Percentiles rank a stretch among this genome's conserved stretches.
Evolutionary conservation across 2,113 vertebrate genomes (phyloP).

Genomic region (Dromaius novaehollandiae): DNA sequence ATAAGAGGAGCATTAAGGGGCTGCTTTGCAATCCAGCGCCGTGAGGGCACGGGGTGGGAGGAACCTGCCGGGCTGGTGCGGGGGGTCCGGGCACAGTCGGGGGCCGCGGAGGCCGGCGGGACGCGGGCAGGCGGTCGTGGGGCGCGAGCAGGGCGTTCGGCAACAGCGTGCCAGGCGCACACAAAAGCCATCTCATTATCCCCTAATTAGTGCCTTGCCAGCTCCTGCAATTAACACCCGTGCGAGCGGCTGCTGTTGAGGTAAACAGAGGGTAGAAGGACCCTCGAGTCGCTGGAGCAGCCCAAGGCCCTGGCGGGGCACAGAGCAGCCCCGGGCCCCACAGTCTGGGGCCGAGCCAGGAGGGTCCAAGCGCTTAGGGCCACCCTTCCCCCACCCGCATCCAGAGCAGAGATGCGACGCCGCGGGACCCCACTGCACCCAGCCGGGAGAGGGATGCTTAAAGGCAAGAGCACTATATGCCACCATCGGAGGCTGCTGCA

Average conservation of each 20-base stretch:
- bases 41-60: background rate
- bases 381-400: background rate
- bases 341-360: rapidly evolving
- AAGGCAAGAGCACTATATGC: background rate
- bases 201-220: conserved; percentile 79
- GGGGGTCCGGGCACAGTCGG: too few relatives aligned
- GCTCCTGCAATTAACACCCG: conserved; percentile 81
- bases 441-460: background rate
- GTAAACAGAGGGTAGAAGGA: conserved; percentile 70
- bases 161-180: conserved; percentile 50
- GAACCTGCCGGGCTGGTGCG: too few relatives aligned
- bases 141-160: conserved; percentile 36
- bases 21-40: rapidly evolving
- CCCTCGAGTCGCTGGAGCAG: conserved; percentile 61
- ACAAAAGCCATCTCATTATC: conserved; percentile 81
- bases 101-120: background rate
- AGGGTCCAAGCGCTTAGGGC: background rate
- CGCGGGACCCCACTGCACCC: background rate
- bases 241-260: conserved; percentile 71
- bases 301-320: conserved; percentile 34
- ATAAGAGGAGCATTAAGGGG: background rate
- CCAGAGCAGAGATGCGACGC: background rate
- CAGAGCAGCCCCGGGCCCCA: background rate
- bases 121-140: background rate
- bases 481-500: background rate